Evolutionary conservation across 2,113 vertebrate species (phyloP), one percentile per base, ranked within the genome.

Genomic region (Scortum barcoo): DNA sequence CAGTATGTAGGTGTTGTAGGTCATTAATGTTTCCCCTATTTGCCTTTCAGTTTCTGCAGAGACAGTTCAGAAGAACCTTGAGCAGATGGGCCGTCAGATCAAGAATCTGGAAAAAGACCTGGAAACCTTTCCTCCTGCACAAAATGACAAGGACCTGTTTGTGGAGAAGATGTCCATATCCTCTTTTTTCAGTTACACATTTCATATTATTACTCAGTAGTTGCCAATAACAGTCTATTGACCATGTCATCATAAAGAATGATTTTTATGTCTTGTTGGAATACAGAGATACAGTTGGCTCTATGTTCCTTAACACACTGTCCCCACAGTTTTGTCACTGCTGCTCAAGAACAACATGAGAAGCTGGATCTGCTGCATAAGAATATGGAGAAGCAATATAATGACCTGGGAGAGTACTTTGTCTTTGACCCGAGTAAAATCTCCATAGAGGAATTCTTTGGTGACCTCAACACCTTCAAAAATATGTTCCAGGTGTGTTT

Each of bases 131-230:
- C 95, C 96, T n/a, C 94, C 94, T 24, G 70, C 95, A 20, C 92
- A 94, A 78, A 96, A 91, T 65, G 95, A 97, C 72, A 95, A 93
- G 40, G 96, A 96, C 88, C 94, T 94, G 75, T 97, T 96, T 89
- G 91, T 86, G 68, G 94, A 96, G 86, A 97, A 97, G 92, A 95
- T 95, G 92, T 93, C 94, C 12, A 96, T 96, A 97, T 96, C 96
- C 96, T 97, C 88, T 73, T 73, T 33, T 44, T 70, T 72, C 58
- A 77, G 5, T 54, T 46, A 4, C 30, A 74, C 36, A 6, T 28
- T 40, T 36, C 13, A 17, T 20, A 61, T 20, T 28, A 7, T 58
- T 40, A 28, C 36, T 75, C 36, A 71, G 30, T 28, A 28, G 20
- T 58, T 1, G 1, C 26, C 3, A 50, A 17, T 72, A 57, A 26